A percentile compares a stretch with the other conserved stretches of the same genome.
Conservation (phyloP, 2,113 vertebrate genomes). For the Sporophila hypoxantha region DNA sequence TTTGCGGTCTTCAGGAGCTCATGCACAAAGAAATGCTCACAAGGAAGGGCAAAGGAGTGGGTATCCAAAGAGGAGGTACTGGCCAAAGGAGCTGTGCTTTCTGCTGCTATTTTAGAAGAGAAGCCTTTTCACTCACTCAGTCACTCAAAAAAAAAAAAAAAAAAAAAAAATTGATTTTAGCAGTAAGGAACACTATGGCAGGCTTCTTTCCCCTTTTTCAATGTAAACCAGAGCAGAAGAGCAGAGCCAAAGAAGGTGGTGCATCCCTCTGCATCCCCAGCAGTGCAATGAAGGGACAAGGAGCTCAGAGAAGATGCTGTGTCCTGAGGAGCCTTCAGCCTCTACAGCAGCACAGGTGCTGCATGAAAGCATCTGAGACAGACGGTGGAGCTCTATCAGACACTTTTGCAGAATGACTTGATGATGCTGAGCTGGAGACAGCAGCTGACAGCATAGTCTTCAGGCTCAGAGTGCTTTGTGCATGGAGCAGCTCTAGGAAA, state of each 20-base stretch:
- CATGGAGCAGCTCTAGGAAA: neutral
- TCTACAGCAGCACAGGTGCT: accelerated
- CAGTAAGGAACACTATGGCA: neutral
- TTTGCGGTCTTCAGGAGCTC: neutral
- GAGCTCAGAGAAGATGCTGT: neutral
- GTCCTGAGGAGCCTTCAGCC: neutral
- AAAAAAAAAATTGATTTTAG: neutral
- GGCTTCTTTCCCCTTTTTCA: neutral
- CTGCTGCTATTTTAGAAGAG: neutral
- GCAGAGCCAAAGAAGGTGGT: neutral
- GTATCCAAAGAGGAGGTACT: neutral
- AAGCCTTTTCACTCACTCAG: neutral
- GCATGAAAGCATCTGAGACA: neutral
- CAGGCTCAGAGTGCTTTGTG: neutral
- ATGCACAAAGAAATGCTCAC: neutral
- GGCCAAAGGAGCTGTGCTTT: neutral
- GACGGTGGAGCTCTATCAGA: accelerated
- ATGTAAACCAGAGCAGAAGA: neutral
- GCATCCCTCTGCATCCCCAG: too few relatives aligned
- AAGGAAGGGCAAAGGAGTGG: neutral
- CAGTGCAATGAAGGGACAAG: accelerated
- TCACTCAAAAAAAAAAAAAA: neutral
- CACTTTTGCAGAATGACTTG: neutral
- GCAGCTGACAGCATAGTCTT: accelerated
- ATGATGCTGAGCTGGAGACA: neutral